A percentile compares a stretch with the other conserved stretches of the same genome.
Evolutionary conservation across 2,888 invertebrate genomes (phyloP).

Genomic region (Psylliodes chrysocephalus): DNA sequence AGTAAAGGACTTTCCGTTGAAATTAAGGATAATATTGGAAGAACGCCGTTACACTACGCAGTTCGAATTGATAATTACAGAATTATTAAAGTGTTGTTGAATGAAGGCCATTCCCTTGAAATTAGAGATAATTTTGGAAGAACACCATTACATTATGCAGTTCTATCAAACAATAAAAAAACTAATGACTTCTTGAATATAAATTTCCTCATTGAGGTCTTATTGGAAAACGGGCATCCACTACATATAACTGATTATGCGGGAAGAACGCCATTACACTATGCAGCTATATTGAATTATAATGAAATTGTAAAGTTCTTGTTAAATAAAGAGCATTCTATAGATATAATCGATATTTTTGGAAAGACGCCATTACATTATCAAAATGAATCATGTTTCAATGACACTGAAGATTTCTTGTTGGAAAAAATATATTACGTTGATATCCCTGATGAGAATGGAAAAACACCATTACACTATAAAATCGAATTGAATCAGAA

Average conservation of each 20-base stretch:
- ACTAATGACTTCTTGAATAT: too few relatives aligned
- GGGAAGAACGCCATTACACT: not conserved
- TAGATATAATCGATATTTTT: not conserved
- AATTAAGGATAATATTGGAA: not conserved
- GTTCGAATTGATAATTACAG: too few relatives aligned
- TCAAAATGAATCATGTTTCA: too few relatives aligned
- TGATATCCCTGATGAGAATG: too few relatives aligned
- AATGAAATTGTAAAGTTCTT: not conserved
- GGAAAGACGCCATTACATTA: conserved; percentile 3
- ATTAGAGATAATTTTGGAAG: not conserved
- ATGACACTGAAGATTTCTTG: too few relatives aligned
- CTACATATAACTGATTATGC: too few relatives aligned
- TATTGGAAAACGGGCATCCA: too few relatives aligned
- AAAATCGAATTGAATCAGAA: too few relatives aligned
- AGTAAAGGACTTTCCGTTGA: not conserved
- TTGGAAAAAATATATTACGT: too few relatives aligned
- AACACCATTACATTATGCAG: conserved; percentile 14
- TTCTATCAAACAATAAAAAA: too few relatives aligned
- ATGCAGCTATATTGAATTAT: too few relatives aligned
- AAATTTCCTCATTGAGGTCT: too few relatives aligned
- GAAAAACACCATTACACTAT: not conserved
- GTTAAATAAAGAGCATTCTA: not conserved
- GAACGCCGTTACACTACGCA: not conserved
- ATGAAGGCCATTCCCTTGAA: conserved; percentile 1
- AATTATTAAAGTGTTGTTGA: conserved; percentile 1